phyloP scores from a whole-genome alignment of 2,888 invertebrate species.

The Thymelicus acteon region DNA sequence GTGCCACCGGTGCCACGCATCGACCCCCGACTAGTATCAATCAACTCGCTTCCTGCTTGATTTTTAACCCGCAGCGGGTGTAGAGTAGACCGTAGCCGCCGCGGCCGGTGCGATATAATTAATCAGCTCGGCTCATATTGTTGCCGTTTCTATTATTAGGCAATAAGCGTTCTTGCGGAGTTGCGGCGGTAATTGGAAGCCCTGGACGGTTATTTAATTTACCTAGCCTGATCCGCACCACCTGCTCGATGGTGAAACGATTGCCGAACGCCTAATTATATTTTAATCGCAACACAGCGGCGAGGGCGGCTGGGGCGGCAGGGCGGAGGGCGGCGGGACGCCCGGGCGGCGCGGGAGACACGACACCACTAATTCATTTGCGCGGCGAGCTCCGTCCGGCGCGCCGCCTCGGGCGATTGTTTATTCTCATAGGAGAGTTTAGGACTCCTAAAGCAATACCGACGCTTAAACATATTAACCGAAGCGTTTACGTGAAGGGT shows the following conservation, averaged over 20 bases:
- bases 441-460: conserved; percentile 81
- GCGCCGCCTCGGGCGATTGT: conserved; percentile 67
- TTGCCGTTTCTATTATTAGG: conserved; percentile 74
- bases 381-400: conserved; percentile 68
- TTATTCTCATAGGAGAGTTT: conserved; percentile 83
- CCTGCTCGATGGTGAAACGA: conserved; percentile 83
- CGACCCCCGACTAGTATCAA: conserved; percentile 54
- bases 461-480: conserved; percentile 80
- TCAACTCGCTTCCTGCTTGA: conserved; percentile 56
- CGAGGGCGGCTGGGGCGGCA: conserved; percentile 44
- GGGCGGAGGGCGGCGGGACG: conserved; percentile 44
- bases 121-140: conserved; percentile 70
- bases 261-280: conserved; percentile 83
- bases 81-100: conserved; percentile 31
- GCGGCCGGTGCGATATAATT: conserved; percentile 60
- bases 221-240: conserved; percentile 73
- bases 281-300: conserved; percentile 77
- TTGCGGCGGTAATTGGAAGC: conserved; percentile 77
- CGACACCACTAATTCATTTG: conserved; percentile 79
- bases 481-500: conserved; percentile 80
- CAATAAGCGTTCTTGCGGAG: conserved; percentile 74
- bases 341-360: conserved; percentile 49
- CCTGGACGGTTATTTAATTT: conserved; percentile 81
- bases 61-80: conserved; percentile 54
- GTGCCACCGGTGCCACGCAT: conserved; percentile 48